Evolutionary conservation across 2,888 invertebrate species (phyloP).

Genomic region (Argyra leucocephala): DNA sequence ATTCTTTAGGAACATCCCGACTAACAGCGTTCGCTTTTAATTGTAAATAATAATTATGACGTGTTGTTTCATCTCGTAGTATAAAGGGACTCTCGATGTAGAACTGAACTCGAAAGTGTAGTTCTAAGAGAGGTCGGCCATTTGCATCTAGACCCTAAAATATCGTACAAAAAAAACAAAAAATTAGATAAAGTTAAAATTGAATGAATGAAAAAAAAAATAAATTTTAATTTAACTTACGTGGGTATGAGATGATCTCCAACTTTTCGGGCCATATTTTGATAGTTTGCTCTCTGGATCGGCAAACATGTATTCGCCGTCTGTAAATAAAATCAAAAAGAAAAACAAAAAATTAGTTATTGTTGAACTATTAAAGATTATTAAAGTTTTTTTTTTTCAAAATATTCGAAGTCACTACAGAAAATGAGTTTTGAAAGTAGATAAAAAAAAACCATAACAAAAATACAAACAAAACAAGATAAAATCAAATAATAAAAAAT

Average conservation of each 20-base stretch:
- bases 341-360: too few relatives aligned
- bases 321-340: constrained; percentile 50
- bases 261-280: constrained; percentile 92
- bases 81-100: constrained; percentile 87
- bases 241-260: constrained; percentile 88
- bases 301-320: constrained; percentile 92
- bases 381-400: too few relatives aligned
- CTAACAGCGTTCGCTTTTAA: constrained; percentile 76
- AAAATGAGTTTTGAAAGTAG: too few relatives aligned
- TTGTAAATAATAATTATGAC: constrained; percentile 91
- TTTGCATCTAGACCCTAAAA: constrained; percentile 78
- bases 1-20: constrained; percentile 50
- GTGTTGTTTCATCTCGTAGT: constrained; percentile 80
- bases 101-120: constrained; percentile 86
- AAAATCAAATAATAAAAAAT: too few relatives aligned
- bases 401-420: too few relatives aligned
- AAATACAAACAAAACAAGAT: too few relatives aligned
- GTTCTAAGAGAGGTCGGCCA: constrained; percentile 77
- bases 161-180: constrained; percentile 21
- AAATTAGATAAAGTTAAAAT: neutral
- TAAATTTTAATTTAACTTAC: constrained; percentile 49
- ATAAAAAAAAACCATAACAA: too few relatives aligned
- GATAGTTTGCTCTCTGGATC: constrained; percentile 90
- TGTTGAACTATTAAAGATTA: too few relatives aligned
- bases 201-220: neutral